These are phyloP conservation scores for Adelosebastes latens DNA, from an alignment of 2,797 vertebrate genomes.

Conservation along the genomic window DNA sequence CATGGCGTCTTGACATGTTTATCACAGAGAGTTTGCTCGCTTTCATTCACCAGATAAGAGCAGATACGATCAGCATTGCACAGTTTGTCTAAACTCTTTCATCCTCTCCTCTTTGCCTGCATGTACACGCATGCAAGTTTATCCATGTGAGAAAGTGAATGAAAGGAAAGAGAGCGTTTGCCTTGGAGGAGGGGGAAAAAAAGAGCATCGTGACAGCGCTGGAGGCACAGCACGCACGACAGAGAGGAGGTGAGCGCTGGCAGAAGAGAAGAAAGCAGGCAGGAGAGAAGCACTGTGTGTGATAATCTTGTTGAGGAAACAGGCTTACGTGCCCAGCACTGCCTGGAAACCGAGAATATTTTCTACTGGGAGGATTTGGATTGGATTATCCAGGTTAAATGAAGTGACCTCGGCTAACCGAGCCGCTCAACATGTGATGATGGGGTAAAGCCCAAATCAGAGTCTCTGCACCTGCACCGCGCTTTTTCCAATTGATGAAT, in stretches of 20 bases:
- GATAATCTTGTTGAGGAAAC: conserved; percentile 79
- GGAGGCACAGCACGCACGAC: conserved; percentile 18
- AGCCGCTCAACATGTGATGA: conserved; percentile 73
- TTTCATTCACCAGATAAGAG: conserved; percentile 64
- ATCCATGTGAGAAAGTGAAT: conserved; percentile 27
- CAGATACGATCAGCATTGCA: conserved; percentile 52
- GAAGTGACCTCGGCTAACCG: conserved; percentile 72
- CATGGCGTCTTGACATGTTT: conserved; percentile 55
- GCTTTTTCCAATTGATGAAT: conserved; percentile 41
- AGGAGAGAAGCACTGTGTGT: conserved; percentile 57
- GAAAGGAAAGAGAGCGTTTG: conserved; percentile 17
- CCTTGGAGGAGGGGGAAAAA: conserved; percentile 8
- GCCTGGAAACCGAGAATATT: conserved; percentile 76
- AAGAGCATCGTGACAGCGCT: conserved; percentile 7
- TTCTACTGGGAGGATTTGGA: conserved; percentile 72
- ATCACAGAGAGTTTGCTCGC: conserved; percentile 38
- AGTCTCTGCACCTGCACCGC: conserved; percentile 44
- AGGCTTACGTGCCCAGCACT: conserved; percentile 68
- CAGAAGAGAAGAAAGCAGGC: conserved; percentile 53
- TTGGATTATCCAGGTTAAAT: conserved; percentile 79
- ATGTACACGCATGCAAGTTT: conserved; percentile 42
- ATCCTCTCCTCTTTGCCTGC: conserved; percentile 30
- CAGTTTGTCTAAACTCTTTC: conserved; percentile 58
- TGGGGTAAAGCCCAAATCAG: conserved; percentile 52
- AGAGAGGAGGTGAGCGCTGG: conserved; percentile 40